Conservation (phyloP, 2,113 vertebrate genomes). For the Laticauda laticaudata region DNA sequence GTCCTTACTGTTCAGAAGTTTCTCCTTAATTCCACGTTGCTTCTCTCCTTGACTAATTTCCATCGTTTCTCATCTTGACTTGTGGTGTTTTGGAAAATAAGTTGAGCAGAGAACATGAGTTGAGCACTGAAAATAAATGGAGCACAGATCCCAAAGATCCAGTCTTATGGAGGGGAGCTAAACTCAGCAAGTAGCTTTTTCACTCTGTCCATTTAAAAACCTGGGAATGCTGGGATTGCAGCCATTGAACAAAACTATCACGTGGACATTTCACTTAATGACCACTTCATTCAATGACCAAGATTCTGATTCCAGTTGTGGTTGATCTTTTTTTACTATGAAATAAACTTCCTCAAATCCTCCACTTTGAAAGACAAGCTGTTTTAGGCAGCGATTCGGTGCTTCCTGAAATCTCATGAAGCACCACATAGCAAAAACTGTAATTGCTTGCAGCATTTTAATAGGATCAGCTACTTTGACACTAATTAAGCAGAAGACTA, state of each 20-base stretch:
- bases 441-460: constrained; percentile 28
- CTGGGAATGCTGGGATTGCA: background rate
- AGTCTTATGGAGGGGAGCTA: background rate
- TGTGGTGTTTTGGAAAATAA: background rate
- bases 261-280: background rate
- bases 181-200: background rate
- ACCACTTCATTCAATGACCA: background rate
- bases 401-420: background rate
- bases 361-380: background rate
- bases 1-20: background rate
- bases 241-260: too few species aligned
- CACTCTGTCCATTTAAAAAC: background rate
- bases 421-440: background rate
- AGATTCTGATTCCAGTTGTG: background rate
- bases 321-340: background rate
- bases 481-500: constrained; percentile 17
- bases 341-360: background rate
- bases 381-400: background rate
- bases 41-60: background rate
- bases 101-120: too few species aligned
- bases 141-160: too few species aligned
- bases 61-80: background rate
- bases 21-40: background rate
- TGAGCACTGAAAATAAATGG: too few species aligned
- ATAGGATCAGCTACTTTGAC: constrained; percentile 11